Base-by-base conservation (phyloP, 2,888 invertebrate genomes). In the Conus canariensis region DNA sequence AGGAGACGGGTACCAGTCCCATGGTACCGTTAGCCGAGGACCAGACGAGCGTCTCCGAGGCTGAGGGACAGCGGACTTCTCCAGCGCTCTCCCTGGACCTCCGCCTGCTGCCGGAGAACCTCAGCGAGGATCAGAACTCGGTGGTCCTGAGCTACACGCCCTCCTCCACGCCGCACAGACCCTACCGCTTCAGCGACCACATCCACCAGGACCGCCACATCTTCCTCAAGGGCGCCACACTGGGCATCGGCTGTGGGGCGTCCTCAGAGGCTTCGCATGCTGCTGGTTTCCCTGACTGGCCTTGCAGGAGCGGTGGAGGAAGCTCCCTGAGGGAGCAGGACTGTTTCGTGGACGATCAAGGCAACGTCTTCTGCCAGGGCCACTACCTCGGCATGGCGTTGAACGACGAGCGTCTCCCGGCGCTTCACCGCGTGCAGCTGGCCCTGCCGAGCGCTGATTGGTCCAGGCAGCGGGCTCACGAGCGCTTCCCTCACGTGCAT, bases 161-260 rank as follows among this genome's bases (percentile, higher is more conserved):
- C 7, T 92, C 94, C 3, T 93, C 94, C 30, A 90, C 92, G 7
- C 83, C 91, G 58, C 92, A 91, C 14, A 74, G 58, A n/a, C 87
- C 93, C 12, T 94, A 93, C 85, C 94, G 93, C 91, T 94, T 93
- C 90, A 94, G 94, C 90, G 94, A 94, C 16, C 91, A 94, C 86
- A 93, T 94, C 12, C 91, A 93, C 56, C 92, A 93, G 85, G 94
- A 94, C 90, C 89, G 94, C 14, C 92, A 93, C 85, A 88, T 94
- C 59, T 94, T 94, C 89, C 90, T 94, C 67, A 87, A 88, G 45
- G 88, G 85, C 45, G 87, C 85, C 56, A 80, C 89, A 30, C 30
- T 88, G 45, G 89, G 67, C 19, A 89, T 88, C 56, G 89, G 87
- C 87, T 59, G 45, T 74, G 88, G 91, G 58, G 80, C 30, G 59